These are phyloP conservation scores for Grallaria varia DNA, from an alignment of 2,113 vertebrate species.

Conservation along the genomic window DNA sequence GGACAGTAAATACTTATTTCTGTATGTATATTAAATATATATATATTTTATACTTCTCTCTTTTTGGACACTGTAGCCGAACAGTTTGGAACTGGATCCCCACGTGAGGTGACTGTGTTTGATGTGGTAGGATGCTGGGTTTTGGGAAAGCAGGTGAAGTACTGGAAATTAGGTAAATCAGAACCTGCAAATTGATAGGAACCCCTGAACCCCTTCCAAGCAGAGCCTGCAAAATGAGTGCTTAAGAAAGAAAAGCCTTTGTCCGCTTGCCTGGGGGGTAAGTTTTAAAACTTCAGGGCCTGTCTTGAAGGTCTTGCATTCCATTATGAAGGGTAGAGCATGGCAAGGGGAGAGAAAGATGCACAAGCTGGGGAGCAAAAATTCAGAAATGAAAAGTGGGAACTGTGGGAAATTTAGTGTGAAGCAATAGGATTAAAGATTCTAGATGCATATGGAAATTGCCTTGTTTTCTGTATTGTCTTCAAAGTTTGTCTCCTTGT, in stretches of 20 bases:
- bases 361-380: not conserved
- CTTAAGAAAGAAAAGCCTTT: not conserved
- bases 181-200: not conserved
- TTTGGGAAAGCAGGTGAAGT: not conserved
- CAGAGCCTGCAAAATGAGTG: not conserved
- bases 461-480: not conserved
- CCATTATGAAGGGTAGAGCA: not conserved
- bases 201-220: not conserved
- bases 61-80: not conserved
- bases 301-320: not conserved
- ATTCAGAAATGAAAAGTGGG: not conserved
- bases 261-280: accelerated
- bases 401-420: not conserved
- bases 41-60: not conserved
- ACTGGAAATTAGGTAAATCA: not conserved
- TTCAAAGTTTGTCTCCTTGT: not conserved
- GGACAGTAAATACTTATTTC: not conserved
- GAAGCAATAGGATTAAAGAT: not conserved
- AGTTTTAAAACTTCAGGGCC: not conserved
- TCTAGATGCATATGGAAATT: not conserved
- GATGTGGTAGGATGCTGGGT: not conserved
- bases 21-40: not conserved
- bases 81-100: not conserved
- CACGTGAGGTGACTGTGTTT: not conserved
- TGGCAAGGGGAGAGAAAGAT: not conserved